Conservation (phyloP, 2,797 vertebrate genomes). For the Thripadectes ignobilis region DNA sequence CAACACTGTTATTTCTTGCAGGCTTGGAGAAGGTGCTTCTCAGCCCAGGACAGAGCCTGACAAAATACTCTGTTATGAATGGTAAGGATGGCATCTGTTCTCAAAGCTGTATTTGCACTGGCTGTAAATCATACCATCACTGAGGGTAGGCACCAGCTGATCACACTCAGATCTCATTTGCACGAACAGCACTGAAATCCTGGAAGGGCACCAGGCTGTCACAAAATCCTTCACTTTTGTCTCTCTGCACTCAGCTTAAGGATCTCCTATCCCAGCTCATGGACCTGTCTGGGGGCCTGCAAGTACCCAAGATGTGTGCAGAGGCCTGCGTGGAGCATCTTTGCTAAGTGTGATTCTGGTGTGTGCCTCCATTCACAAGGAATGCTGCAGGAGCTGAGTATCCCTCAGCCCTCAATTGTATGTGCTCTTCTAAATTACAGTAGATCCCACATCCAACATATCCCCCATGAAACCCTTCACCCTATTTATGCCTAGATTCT, state of each 20-base stretch:
- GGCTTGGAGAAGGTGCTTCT: background rate
- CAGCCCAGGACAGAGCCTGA: background rate
- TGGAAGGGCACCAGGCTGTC: background rate
- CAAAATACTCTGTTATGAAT: slow-evolving; percentile 19
- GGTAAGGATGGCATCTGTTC: slow-evolving; percentile 33
- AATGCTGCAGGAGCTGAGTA: background rate
- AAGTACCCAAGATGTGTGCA: background rate
- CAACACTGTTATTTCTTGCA: background rate
- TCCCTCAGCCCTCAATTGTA: background rate
- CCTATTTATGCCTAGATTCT: background rate
- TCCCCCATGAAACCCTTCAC: background rate
- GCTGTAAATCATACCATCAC: slow-evolving; percentile 4
- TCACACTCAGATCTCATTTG: slow-evolving; percentile 4
- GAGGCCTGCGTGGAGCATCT: background rate
- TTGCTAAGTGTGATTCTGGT: background rate
- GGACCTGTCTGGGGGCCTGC: background rate
- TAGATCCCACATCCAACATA: background rate
- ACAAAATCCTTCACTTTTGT: background rate
- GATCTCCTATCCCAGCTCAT: background rate
- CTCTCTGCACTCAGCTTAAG: background rate
- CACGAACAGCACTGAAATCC: background rate
- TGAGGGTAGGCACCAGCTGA: background rate
- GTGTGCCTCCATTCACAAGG: background rate
- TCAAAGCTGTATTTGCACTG: slow-evolving; percentile 47
- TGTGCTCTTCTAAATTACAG: background rate